Evolutionary conservation across 2,797 vertebrate species (phyloP).

Genomic region (Rallus crepitans): DNA sequence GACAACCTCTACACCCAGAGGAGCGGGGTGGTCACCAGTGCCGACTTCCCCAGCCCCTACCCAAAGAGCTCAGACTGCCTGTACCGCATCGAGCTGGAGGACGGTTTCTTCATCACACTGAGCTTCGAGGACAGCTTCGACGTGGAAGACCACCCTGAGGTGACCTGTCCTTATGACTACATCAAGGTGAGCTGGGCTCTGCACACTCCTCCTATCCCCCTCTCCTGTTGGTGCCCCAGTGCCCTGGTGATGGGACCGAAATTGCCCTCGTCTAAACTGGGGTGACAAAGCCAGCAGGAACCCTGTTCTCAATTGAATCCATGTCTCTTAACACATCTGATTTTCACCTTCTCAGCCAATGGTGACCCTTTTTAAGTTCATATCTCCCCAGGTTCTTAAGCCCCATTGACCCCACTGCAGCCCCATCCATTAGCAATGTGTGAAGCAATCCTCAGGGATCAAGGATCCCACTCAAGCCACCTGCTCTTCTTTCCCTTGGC

Average conservation of each 20-base stretch:
- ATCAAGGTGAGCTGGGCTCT: slow-evolving; percentile 84
- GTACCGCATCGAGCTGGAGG: slow-evolving; percentile 88
- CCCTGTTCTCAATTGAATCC: not conserved
- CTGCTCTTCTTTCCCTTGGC: not conserved
- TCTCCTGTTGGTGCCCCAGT: not conserved
- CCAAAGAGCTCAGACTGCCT: slow-evolving; percentile 93
- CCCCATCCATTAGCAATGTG: too few relatives aligned
- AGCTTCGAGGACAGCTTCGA: slow-evolving; percentile 90
- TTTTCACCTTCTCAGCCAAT: not conserved
- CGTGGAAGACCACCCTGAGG: slow-evolving; percentile 93
- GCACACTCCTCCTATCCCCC: rapidly evolving
- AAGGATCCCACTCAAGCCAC: not conserved
- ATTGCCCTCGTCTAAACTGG: not conserved
- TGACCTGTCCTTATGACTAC: slow-evolving; percentile 92
- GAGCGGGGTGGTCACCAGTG: slow-evolving; percentile 85
- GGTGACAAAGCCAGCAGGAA: not conserved
- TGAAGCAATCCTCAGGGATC: not conserved
- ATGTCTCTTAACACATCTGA: not conserved
- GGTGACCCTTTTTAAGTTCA: not conserved
- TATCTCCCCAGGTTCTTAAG: not conserved
- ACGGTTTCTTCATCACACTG: slow-evolving; percentile 88
- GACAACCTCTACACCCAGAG: slow-evolving; percentile 88
- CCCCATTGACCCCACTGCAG: not conserved
- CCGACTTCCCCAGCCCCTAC: slow-evolving; percentile 90
- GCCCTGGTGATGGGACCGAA: not conserved